Base-by-base conservation (phyloP, 2,113 vertebrate species). In the Chaetorhynchus papuensis region DNA sequence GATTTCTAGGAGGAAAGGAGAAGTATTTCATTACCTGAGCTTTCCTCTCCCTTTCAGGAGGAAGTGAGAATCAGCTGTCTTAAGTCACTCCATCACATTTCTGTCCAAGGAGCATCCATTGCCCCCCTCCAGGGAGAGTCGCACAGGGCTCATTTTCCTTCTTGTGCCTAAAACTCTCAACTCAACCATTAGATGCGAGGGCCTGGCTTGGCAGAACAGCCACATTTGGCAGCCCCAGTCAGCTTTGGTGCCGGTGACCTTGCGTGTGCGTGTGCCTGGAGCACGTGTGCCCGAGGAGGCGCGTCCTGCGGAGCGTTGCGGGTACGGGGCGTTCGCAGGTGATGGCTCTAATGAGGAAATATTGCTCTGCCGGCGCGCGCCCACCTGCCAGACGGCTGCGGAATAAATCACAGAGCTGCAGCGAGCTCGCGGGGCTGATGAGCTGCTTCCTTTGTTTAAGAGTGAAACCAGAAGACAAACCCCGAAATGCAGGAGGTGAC, bases 261-360 rank as follows among this genome's bases (percentile, higher is more conserved):
- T 78, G 94, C 0, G 4, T 26, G 37, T 24, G 41, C 23, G 37
- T 19, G 26, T 49, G 54, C 61, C 76, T 28, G 79, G 45, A 35
- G 65, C 26, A 0, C 1, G 20, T 11, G 42, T 2, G 2, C 11
- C 31, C 4, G 4, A 39, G 81, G 64, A 64, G 28, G 31, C 5
- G 1, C 8, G 4, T 47, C 64, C 45, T 20, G 89, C 3, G 12
- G 86, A 66, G 91, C 10, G 0, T 30, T 45, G 8, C 57, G 2
- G 89, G 86, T 3, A 1, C 19, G 0, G 75, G 3, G 53, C 26
- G 5, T 63, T 42, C 1, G 3, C 78, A 16, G 84, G 19, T 37
- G 85, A 56, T 53, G 89, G 57, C 93, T 89, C 89, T 96, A 92
- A 95, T 91, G 94, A 97, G 94, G 35, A 95, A 95, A 96, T 94